Base-by-base conservation (phyloP, 2,113 vertebrate genomes). In the Furnarius figulus region DNA sequence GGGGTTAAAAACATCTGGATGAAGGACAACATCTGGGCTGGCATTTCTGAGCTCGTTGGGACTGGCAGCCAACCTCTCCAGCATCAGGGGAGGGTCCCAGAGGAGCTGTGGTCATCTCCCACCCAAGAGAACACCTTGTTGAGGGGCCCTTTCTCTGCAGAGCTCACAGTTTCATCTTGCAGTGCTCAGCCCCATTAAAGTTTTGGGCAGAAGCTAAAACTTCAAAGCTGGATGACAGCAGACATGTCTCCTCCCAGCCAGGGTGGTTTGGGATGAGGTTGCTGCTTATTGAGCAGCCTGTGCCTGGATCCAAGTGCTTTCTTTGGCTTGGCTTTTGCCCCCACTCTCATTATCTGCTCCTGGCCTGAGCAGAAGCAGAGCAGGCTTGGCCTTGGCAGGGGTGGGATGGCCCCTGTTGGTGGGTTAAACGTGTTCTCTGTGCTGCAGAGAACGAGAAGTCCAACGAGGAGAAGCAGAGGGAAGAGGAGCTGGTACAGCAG, bases 391-490 rank as follows among this genome's bases (percentile, higher is more conserved):
- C 46, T 40, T 71, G 58, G 56, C 10, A 6, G 9, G 9, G 30
- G 33, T 6, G 10, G 40, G 44, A 3, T 58, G 71, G 33, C 8
- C 20, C 28, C 47, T 25, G 20, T 9, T 40, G 19, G 8, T 77
- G 37, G 31, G 22, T 85, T 61, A 65, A 40, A 31, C 50, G 8
- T 35, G 24, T 70, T 63, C 17, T 40, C 19, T 46, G 33, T 85
- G 40, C 85, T 91, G n/a, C 97, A 99, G 99, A 99, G 93, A 99
- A 98, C 4, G 98, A 99, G 85, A 99, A 99, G 83, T 99, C 98
- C 44, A 97, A 94, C 0, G 98, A 99, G 75, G 98, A 99, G 94
- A 97, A 98, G 42, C 98, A 98, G 95, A 98, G 94, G 58, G 99
- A 99, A 67, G 98, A 99, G 37, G 98, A 99, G 40, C 98, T 99